Evolutionary conservation across 2,113 vertebrate species (phyloP), one percentile per base, ranked within the genome.

Genomic region (Sprattus sprattus): DNA sequence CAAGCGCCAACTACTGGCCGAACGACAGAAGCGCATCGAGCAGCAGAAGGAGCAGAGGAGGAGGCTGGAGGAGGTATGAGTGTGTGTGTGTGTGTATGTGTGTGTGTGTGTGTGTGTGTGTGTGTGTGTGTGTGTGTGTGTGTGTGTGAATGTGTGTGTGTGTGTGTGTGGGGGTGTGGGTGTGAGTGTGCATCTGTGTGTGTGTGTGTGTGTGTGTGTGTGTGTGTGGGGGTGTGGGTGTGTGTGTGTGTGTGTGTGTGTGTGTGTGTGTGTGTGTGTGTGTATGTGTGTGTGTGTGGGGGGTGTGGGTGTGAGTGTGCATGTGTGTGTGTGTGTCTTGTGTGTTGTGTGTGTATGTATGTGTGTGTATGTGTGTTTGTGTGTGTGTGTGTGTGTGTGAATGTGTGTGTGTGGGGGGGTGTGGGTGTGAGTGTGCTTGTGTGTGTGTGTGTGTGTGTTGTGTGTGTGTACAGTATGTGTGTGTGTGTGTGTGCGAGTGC

Each of bases 1-100:
- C 87, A 99, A 99, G 92, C 95, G 98, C 87, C 98, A 99, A 88
- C 96, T 99, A 45, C 92, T 99, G 93, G 98, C 97, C 0, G 97
- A 99, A 93, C 94, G 97, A 83, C 97, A 99, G 94, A 99, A 99
- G 67, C 97, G 98, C 32, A 99, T 98, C 0, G 97, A 99, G 92
- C 98, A 99, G 93, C 98, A 99, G 94, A 99, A 99, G 91, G 98
- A 99, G 89, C 97, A 99, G 91, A 94, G 98, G 88, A 94, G 97
- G 86, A 92, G 98, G 67, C 95, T 99, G 47, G 97, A 99, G 93
- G 98, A 99, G 97, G 97, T 99, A n/a, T 0, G 64, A 8, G 81
- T 64, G 20, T 82, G 54, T 83, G 54, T 83, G 80, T 78, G 67
- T 78, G 64, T 46, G 44, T 46, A 22, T 84, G 57, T 84, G 44